phyloP scores from a whole-genome alignment of 1,140 invertebrate genomes.

The Trinorchestia longiramus region DNA sequence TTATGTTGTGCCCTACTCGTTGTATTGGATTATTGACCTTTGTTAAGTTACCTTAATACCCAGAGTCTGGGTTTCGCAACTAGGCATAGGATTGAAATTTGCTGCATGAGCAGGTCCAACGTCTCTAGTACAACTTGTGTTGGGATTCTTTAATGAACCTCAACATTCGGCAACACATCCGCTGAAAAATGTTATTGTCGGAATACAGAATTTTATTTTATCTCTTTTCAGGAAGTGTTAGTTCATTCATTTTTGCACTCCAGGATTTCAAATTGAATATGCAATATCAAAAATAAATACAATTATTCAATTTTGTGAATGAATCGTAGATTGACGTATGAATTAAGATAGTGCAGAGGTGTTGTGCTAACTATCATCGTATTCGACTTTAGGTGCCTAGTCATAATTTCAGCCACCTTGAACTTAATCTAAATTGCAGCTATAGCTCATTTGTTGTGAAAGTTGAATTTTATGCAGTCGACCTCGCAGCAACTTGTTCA shows the following conservation, averaged over 20 bases:
- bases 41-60: no score
- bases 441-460: not conserved
- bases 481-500: not conserved
- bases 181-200: not conserved
- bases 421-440: not conserved
- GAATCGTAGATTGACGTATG: not conserved
- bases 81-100: not conserved
- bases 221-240: not conserved
- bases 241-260: not conserved
- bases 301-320: not conserved
- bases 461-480: not conserved
- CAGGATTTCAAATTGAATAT: not conserved
- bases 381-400: not conserved
- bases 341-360: not conserved
- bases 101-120: not conserved
- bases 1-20: no score
- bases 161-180: not conserved
- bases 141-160: not conserved
- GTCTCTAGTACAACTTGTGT: not conserved
- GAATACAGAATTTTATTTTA: not conserved
- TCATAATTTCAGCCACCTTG: not conserved
- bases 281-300: not conserved
- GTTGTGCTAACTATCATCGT: not conserved
- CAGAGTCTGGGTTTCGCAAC: no score
- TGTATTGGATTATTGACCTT: no score